Evolutionary conservation across 2,888 invertebrate species (phyloP).

Genomic region (Dascillus cervinus): DNA sequence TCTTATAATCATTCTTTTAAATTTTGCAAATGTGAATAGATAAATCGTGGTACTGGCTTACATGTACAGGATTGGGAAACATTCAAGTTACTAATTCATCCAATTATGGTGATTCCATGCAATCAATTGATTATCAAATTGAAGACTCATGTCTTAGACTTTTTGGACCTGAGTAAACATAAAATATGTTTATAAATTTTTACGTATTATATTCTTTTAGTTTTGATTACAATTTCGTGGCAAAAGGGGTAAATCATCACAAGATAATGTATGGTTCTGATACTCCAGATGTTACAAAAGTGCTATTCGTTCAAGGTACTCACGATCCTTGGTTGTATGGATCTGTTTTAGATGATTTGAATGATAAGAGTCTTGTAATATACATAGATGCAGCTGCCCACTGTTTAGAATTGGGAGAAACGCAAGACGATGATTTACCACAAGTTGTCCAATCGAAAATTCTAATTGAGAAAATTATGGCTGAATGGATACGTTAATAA

Average conservation of each 20-base stretch:
- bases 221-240: too few species aligned
- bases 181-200: too few species aligned
- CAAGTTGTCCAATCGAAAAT: slow-evolving; percentile 2
- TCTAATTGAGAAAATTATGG: too few species aligned
- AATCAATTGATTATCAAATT: too few species aligned
- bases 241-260: not conserved
- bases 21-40: too few species aligned
- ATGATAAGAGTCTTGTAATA: slow-evolving; percentile 5
- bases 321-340: slow-evolving; percentile 4
- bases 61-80: slow-evolving; percentile 1
- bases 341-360: slow-evolving; percentile 5
- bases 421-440: slow-evolving; percentile 4
- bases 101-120: slow-evolving; percentile 1
- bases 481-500: too few species aligned
- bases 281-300: slow-evolving; percentile 5
- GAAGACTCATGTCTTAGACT: too few species aligned
- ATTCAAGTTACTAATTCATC: not conserved
- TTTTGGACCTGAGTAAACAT: too few species aligned
- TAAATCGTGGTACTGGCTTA: not conserved
- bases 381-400: slow-evolving; percentile 1
- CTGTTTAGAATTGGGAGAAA: slow-evolving; percentile 4
- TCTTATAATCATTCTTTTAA: too few species aligned
- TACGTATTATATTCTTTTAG: too few species aligned
- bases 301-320: slow-evolving; percentile 7
- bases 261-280: slow-evolving; percentile 1